These are phyloP conservation scores for Ciconia stormi DNA, from an alignment of 2,113 vertebrate genomes.

Conservation along the genomic window DNA sequence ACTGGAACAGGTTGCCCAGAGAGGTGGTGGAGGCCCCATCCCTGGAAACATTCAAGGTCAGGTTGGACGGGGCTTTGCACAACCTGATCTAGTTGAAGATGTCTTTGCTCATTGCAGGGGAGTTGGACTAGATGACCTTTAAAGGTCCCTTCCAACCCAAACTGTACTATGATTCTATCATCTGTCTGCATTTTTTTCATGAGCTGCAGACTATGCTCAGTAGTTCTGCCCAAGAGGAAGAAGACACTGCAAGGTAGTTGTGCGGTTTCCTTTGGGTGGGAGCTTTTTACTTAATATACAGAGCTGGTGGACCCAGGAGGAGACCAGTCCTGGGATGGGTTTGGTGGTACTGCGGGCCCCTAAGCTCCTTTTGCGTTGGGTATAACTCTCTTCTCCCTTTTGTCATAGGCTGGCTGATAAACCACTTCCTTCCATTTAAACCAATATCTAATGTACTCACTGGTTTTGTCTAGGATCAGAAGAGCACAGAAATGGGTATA, in stretches of 20 bases:
- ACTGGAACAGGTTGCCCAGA: no score
- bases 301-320: not conserved
- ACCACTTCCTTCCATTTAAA: not conserved
- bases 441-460: not conserved
- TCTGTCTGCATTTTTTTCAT: not conserved
- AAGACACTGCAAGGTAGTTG: not conserved
- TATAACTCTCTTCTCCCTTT: not conserved
- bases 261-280: not conserved
- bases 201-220: not conserved
- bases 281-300: not conserved
- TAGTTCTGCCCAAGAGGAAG: not conserved
- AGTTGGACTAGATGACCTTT: not conserved
- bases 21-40: no score
- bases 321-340: not conserved
- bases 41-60: no score
- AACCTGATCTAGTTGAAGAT: no score
- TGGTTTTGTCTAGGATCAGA: not conserved
- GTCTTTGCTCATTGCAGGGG: not conserved
- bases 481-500: not conserved
- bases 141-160: no score
- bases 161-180: not conserved
- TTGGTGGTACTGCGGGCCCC: not conserved
- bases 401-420: not conserved
- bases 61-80: no score
- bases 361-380: not conserved